A percentile compares a stretch with the other conserved stretches of the same genome.
Conservation (phyloP, 2,888 invertebrate genomes). For the Aleiodes leptofemur region DNA sequence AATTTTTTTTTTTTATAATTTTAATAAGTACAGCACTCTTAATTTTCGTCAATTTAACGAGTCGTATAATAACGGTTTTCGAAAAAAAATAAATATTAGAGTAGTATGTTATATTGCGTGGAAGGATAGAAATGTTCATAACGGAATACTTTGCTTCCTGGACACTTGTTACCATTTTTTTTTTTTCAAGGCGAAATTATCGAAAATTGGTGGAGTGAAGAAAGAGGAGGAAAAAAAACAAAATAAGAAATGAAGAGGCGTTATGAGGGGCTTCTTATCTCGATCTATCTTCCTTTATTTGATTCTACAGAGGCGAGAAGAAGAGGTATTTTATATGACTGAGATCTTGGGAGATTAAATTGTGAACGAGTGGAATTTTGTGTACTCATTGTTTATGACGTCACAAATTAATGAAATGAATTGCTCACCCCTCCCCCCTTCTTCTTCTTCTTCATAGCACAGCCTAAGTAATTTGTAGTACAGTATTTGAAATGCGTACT, state of each 20-base stretch:
- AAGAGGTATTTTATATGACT: not conserved
- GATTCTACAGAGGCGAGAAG: slow-evolving; percentile 12
- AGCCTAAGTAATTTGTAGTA: too few relatives aligned
- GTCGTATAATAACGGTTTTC: slow-evolving; percentile 3
- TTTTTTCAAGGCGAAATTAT: too few relatives aligned
- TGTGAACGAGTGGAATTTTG: slow-evolving; percentile 30
- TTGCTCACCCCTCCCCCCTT: not conserved
- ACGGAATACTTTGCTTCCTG: slow-evolving; percentile 11
- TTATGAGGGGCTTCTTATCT: not conserved
- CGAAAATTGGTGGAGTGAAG: too few relatives aligned
- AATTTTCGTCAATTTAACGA: slow-evolving; percentile 8
- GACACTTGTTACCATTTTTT: not conserved
- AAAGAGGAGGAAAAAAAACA: too few relatives aligned
- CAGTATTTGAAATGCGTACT: too few relatives aligned
- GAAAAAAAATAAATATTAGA: not conserved
- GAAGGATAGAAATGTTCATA: slow-evolving; percentile 9
- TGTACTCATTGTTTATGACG: slow-evolving; percentile 40
- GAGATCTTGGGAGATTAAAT: slow-evolving; percentile 46
- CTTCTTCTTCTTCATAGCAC: too few relatives aligned
- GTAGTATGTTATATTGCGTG: not conserved
- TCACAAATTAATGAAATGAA: not conserved
- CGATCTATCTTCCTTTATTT: too few relatives aligned
- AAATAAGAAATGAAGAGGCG: too few relatives aligned
- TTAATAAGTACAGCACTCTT: not conserved
- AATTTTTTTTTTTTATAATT: not conserved